Evolutionary conservation across 2,113 vertebrate genomes (phyloP).

Genomic region (Nesospiza acunhae): DNA sequence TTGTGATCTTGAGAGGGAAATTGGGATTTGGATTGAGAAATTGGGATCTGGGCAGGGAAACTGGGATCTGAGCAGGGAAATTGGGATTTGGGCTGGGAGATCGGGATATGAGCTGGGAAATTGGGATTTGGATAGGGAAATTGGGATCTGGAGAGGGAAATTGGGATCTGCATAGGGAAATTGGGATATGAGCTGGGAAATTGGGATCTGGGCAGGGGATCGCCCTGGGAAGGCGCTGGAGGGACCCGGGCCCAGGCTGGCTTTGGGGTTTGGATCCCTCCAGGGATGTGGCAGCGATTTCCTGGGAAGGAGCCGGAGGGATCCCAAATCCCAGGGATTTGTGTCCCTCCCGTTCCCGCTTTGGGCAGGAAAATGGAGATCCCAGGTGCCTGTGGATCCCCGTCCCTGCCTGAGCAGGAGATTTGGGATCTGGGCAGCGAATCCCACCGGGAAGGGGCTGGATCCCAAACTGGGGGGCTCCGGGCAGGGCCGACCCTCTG

Average conservation of each 20-base stretch:
- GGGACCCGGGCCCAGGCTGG: neutral
- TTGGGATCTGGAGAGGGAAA: too few relatives aligned
- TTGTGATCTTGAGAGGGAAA: too few relatives aligned
- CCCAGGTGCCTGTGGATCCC: neutral
- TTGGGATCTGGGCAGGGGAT: too few relatives aligned
- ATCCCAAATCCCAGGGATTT: neutral
- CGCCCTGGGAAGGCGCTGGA: neutral
- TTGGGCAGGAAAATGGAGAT: neutral
- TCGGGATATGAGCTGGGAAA: too few relatives aligned
- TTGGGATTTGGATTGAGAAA: too few relatives aligned
- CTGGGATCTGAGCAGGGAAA: too few relatives aligned
- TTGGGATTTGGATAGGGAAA: too few relatives aligned
- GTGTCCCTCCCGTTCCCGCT: neutral
- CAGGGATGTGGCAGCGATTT: neutral
- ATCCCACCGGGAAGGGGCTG: neutral
- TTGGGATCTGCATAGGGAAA: too few relatives aligned
- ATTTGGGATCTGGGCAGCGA: neutral
- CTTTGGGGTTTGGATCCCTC: neutral
- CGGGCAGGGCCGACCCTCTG: neutral
- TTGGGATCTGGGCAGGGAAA: fast-evolving
- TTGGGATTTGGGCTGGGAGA: fast-evolving
- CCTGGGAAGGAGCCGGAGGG: neutral
- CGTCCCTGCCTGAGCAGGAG: neutral
- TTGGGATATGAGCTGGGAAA: too few relatives aligned
- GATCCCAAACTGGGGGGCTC: neutral